Percentiles rank a stretch among this genome's conserved stretches.
These are phyloP conservation scores for Ips typographus DNA, from an alignment of 1,140 invertebrate genomes.

Conservation along the genomic window DNA sequence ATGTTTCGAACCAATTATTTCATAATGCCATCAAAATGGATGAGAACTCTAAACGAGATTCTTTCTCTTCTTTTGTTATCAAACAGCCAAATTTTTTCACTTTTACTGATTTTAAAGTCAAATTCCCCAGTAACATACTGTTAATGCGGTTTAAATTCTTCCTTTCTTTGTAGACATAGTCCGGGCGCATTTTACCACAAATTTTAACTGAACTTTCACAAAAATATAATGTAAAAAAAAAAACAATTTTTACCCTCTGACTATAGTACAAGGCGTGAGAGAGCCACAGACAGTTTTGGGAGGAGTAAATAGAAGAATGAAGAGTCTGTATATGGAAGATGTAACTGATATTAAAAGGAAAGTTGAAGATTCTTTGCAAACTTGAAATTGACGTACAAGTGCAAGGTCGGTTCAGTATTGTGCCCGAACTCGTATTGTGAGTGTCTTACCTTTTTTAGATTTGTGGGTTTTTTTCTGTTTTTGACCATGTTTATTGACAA, in stretches of 20 bases:
- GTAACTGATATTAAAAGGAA: slow-evolving; percentile 24
- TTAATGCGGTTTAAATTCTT: slow-evolving; percentile 10
- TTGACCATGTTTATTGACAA: too few species aligned
- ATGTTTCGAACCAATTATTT: too few species aligned
- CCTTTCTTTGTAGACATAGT: neutral
- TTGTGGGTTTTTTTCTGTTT: too few species aligned
- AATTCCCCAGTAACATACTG: neutral
- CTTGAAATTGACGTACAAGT: slow-evolving; percentile 19
- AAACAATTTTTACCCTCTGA: too few species aligned
- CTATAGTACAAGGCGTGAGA: neutral
- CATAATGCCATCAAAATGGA: too few species aligned
- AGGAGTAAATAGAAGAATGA: slow-evolving; percentile 20
- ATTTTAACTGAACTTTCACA: neutral
- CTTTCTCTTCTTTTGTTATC: slow-evolving; percentile 6
- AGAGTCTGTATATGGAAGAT: slow-evolving; percentile 23
- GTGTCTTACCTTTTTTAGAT: too few species aligned
- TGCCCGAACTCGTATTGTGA: too few species aligned
- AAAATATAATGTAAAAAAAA: too few species aligned
- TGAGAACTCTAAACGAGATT: neutral
- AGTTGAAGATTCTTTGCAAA: slow-evolving; percentile 19
- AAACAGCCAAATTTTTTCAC: slow-evolving; percentile 5
- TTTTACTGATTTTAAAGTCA: slow-evolving; percentile 26
- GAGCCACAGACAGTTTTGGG: slow-evolving; percentile 22
- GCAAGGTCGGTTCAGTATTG: slow-evolving; percentile 18
- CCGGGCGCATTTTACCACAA: neutral